Evolutionary conservation across 2,113 vertebrate species (phyloP), one percentile per base, ranked within the genome.

Genomic region (Gambusia holbrooki): DNA sequence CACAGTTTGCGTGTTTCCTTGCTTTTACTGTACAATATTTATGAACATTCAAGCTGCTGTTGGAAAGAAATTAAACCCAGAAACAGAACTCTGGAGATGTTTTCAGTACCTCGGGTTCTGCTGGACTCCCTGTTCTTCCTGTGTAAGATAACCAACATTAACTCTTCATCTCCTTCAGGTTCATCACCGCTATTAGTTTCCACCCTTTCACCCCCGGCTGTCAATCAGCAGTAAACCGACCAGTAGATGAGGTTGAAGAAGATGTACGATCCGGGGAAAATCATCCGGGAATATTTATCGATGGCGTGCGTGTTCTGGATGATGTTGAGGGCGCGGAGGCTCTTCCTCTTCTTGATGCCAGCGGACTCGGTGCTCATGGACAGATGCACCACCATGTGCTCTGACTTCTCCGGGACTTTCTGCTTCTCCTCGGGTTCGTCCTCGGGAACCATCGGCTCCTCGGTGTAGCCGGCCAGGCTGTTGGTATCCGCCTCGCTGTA

Each of bases 201-300:
- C 22, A 54, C 48, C 48, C 2, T 25, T 27, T 33, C 10, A 37
- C 25, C 33, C 13, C 64, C 25, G 14, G 11, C 33, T 12, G 12
- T 10, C 8, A 32, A 40, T 95, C 96, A 98, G 94, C 97, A 97
- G 92, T 98, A 98, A 9, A 97, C 96, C 5, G 95, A 97, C 98
- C 98, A 99, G 86, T 99, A 99, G 92, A 99, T 96, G 74, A 99
- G 94, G 89, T 99, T 99, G 92, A 99, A 99, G 93, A 98, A 94
- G 88, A 99, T 98, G 85, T 96, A 99, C 0, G 95, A 96, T 40
- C 96, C 97, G 25, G 98, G 97, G 74, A 99, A 99, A 90, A 99
- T 96, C 93, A 97, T 82, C 81, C 97, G 95, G 37, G 97, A 99
- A 90, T 98, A 99, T 79, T 96, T 98, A 88, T 99, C 97, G 17